Evolutionary conservation across 2,888 invertebrate genomes (phyloP).

Genomic region (Mythimna ferrago): DNA sequence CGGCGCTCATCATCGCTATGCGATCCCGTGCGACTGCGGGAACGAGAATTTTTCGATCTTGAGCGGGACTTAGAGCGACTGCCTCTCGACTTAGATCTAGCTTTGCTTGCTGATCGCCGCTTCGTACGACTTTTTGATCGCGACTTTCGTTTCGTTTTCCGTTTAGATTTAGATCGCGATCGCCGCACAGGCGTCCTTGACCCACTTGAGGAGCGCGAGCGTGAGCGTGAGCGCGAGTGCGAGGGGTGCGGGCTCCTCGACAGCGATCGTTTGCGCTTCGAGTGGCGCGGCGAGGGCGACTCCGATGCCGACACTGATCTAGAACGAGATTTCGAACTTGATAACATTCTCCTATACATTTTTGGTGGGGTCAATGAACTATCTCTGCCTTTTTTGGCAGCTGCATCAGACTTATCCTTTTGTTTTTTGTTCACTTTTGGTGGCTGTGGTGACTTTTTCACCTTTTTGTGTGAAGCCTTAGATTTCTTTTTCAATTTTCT

Average conservation of each 20-base stretch:
- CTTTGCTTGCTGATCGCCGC: conserved; percentile 71
- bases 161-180: conserved; percentile 73
- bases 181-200: conserved; percentile 68
- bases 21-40: conserved; percentile 76
- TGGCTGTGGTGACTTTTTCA: conserved; percentile 78
- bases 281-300: conserved; percentile 70
- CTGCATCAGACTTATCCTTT: conserved; percentile 70
- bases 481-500: conserved; percentile 68
- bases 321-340: conserved; percentile 78
- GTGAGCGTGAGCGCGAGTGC: conserved; percentile 69
- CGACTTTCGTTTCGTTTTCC: conserved; percentile 70
- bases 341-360: conserved; percentile 80
- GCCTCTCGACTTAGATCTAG: conserved; percentile 73
- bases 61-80: conserved; percentile 72
- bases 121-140: conserved; percentile 75
- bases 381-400: conserved; percentile 75
- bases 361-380: conserved; percentile 85
- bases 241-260: conserved; percentile 66
- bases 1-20: conserved; percentile 84
- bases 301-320: conserved; percentile 67
- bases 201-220: conserved; percentile 70
- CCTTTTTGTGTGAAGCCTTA: conserved; percentile 73
- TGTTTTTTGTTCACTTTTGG: conserved; percentile 74
- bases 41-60: conserved; percentile 71
- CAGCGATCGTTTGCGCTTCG: conserved; percentile 64